A percentile compares a stretch with the other conserved stretches of the same genome.
These are phyloP conservation scores for Buceros bicornis DNA, from an alignment of 2,797 vertebrate genomes.

Conservation along the genomic window DNA sequence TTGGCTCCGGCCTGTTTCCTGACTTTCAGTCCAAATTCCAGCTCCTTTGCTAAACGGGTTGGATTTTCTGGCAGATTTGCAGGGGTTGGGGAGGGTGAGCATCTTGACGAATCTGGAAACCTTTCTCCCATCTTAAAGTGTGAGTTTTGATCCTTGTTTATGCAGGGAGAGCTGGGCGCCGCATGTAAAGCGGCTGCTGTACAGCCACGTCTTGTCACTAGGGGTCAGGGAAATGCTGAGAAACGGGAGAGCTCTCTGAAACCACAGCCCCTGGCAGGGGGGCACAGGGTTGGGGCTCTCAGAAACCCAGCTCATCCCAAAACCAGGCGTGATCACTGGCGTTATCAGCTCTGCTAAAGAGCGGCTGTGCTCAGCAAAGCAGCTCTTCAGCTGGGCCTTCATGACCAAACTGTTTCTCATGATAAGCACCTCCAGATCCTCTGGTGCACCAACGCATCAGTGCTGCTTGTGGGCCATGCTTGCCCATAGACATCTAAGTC, in stretches of 20 bases:
- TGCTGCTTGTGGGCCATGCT: accelerated
- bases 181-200: background rate
- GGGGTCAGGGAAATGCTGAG: slow-evolving; percentile 66
- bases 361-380: accelerated
- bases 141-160: background rate
- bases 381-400: background rate
- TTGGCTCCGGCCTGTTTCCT: background rate
- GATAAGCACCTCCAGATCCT: background rate
- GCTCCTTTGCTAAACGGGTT: background rate
- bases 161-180: accelerated
- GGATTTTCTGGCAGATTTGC: background rate
- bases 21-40: background rate
- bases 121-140: background rate
- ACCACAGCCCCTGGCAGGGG: background rate
- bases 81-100: accelerated
- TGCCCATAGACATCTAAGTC: accelerated
- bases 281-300: background rate
- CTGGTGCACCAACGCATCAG: background rate
- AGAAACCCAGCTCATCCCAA: accelerated
- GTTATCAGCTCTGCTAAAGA: background rate
- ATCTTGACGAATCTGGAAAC: background rate
- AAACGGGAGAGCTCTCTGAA: background rate
- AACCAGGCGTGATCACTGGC: background rate
- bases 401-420: accelerated
- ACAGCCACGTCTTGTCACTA: slow-evolving; percentile 27